These are phyloP conservation scores for Diaphora mendica DNA, from an alignment of 2,888 invertebrate genomes.

Conservation along the genomic window DNA sequence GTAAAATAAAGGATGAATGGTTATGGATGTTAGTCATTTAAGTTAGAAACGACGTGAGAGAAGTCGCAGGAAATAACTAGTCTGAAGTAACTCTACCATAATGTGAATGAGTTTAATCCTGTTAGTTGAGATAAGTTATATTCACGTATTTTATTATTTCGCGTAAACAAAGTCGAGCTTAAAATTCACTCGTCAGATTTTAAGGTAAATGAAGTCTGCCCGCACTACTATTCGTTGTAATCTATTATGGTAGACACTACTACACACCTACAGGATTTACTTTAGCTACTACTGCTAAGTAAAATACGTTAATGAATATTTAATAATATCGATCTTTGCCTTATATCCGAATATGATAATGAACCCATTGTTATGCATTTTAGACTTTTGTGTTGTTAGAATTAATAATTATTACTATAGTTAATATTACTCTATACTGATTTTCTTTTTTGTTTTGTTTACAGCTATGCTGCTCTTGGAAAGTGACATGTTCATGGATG, in stretches of 20 bases:
- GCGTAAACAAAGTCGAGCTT: background rate
- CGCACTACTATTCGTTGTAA: background rate
- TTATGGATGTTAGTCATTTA: background rate
- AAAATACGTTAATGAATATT: background rate
- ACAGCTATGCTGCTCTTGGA: slow-evolving; percentile 93
- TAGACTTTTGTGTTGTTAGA: slow-evolving; percentile 26
- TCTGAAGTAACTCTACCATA: background rate
- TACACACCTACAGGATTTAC: background rate
- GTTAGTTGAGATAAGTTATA: background rate
- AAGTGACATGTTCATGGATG: slow-evolving; percentile 97
- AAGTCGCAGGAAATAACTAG: background rate
- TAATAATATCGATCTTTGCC: no score
- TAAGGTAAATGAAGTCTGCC: background rate
- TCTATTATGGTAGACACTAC: background rate
- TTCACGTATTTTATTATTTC: background rate
- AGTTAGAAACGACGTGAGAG: background rate
- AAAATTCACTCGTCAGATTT: no score
- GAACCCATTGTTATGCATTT: slow-evolving; percentile 48
- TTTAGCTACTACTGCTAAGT: background rate
- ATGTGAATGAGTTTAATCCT: background rate
- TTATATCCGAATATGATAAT: background rate
- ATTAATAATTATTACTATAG: background rate
- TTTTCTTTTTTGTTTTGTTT: slow-evolving; percentile 67
- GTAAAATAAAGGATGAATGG: background rate
- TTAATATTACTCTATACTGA: slow-evolving; percentile 1